Percentiles rank a stretch among this genome's conserved stretches.
phyloP scores from a whole-genome alignment of 2,113 vertebrate genomes.

The Mastomys natalensis region DNA sequence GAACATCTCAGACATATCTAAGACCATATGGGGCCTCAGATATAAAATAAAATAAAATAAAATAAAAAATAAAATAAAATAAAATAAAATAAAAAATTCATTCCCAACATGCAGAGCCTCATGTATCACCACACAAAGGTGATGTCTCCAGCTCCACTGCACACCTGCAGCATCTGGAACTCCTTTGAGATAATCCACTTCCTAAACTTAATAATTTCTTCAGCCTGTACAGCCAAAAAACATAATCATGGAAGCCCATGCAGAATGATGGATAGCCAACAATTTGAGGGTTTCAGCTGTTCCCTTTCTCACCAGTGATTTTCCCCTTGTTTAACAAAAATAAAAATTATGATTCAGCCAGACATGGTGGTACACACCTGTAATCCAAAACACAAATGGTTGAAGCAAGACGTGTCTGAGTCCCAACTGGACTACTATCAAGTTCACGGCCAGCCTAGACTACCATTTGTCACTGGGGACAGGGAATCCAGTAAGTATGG shows the following conservation, averaged over 20 bases:
- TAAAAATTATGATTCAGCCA: neutral
- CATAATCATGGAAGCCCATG: neutral
- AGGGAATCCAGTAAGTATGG: neutral
- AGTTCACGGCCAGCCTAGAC: neutral
- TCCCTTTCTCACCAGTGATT: neutral
- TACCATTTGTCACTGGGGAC: neutral
- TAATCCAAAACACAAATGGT: neutral
- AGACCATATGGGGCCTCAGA: neutral
- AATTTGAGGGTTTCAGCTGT: neutral
- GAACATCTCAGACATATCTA: neutral
- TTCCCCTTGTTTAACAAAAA: neutral
- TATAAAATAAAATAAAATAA: neutral
- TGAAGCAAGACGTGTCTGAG: neutral
- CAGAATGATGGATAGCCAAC: neutral
- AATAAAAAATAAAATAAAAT: too few species aligned
- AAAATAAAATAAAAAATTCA: neutral
- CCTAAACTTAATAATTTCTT: constrained; percentile 37
- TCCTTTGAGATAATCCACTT: neutral
- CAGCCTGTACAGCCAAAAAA: constrained; percentile 41
- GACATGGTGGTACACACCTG: neutral
- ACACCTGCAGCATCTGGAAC: neutral
- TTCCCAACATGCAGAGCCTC: neutral
- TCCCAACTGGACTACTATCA: neutral
- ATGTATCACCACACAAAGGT: neutral
- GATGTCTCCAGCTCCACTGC: neutral